Percentiles rank a stretch among this genome's conserved stretches.
phyloP scores from a whole-genome alignment of 2,113 vertebrate species.

The Cyanistes caeruleus region DNA sequence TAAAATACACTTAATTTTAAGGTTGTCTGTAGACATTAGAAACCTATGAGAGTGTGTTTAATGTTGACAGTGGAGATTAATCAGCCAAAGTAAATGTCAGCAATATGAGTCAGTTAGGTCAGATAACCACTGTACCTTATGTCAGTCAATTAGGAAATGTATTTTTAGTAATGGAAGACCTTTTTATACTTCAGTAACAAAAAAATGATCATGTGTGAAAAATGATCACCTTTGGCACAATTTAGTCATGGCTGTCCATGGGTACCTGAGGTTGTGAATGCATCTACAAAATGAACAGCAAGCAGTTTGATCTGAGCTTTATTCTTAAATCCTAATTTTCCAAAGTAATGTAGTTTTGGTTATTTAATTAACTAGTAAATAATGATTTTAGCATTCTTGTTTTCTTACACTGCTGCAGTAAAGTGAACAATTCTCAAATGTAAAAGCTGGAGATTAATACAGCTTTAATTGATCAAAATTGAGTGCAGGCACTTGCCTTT shows the following conservation, averaged over 20 bases:
- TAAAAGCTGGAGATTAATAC: constrained; percentile 51
- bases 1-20: not conserved
- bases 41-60: not conserved
- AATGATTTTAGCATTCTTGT: constrained; percentile 27
- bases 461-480: constrained; percentile 64
- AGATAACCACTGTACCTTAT: constrained; percentile 9
- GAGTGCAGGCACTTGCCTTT: constrained; percentile 47
- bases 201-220: not conserved
- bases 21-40: not conserved
- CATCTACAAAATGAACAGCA: not conserved
- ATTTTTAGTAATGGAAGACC: not conserved
- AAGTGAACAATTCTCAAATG: constrained; percentile 48
- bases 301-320: not conserved
- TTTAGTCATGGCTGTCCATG: not conserved
- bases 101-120: not conserved
- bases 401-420: constrained; percentile 11
- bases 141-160: not conserved
- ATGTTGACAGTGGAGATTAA: not conserved
- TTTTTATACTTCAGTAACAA: not conserved
- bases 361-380: constrained; percentile 40
- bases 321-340: not conserved
- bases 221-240: not conserved
- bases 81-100: constrained; percentile 11
- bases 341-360: not conserved
- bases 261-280: not conserved